Evolutionary conservation across 2,797 vertebrate species (phyloP).

Genomic region (Megaceryle alcyon): DNA sequence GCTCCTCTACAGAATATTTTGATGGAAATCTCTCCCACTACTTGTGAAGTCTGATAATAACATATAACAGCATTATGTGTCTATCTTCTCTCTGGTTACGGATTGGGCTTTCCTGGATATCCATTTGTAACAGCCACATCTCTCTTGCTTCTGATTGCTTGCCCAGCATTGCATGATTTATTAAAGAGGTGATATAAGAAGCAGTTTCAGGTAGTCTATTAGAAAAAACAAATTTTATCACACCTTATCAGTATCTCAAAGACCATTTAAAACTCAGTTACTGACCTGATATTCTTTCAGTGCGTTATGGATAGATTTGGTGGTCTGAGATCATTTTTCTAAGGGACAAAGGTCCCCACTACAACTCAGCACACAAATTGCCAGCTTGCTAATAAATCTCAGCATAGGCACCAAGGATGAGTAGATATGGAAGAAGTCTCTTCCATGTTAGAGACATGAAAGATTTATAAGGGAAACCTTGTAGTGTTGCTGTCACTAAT

Average conservation of each 20-base stretch:
- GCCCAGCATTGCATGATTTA: background rate
- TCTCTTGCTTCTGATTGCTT: background rate
- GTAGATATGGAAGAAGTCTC: background rate
- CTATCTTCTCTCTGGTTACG: background rate
- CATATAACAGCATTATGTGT: background rate
- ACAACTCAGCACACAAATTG: background rate
- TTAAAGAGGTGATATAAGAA: background rate
- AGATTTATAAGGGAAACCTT: background rate
- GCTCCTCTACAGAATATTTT: background rate
- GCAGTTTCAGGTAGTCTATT: background rate
- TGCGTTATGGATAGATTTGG: background rate
- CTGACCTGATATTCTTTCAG: constrained; percentile 10
- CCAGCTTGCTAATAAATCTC: constrained; percentile 28
- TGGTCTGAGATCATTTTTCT: constrained; percentile 9
- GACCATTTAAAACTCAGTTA: constrained; percentile 19
- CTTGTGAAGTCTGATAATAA: background rate
- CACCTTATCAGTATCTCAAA: constrained; percentile 3
- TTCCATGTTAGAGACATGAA: background rate
- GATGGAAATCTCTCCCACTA: background rate
- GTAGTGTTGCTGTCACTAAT: background rate
- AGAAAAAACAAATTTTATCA: constrained; percentile 7
- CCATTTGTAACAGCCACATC: background rate
- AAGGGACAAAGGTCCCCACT: background rate
- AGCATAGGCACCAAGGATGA: constrained; percentile 6
- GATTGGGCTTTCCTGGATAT: background rate